Evolutionary conservation across 1,140 invertebrate species (phyloP).

Genomic region (Diorhabda carinulata): DNA sequence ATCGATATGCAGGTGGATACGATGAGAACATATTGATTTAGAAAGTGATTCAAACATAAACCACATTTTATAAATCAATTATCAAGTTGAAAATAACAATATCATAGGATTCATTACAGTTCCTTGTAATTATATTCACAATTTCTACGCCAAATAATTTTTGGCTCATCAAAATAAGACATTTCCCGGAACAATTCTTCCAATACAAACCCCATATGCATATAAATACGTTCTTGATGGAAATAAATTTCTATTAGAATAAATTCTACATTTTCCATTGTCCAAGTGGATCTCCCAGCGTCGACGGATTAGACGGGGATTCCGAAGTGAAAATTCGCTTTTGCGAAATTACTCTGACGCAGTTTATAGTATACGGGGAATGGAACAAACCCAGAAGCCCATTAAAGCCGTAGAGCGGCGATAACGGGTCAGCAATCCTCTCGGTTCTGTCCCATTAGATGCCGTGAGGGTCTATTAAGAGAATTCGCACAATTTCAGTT

Average conservation of each 20-base stretch:
- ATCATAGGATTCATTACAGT: too few relatives aligned
- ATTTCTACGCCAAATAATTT: not conserved
- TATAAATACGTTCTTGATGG: conserved; percentile 10
- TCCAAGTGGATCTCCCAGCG: conserved; percentile 12
- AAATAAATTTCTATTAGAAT: conserved; percentile 18
- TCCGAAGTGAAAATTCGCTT: conserved; percentile 35
- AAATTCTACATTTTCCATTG: conserved; percentile 18
- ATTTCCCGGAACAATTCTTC: not conserved
- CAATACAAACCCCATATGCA: conserved; percentile 9
- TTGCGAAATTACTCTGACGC: conserved; percentile 27
- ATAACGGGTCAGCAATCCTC: conserved; percentile 38
- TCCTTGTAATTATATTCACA: not conserved
- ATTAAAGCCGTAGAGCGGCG: conserved; percentile 32
- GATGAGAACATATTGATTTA: too few relatives aligned
- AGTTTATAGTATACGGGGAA: conserved; percentile 26
- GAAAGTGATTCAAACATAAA: too few relatives aligned
- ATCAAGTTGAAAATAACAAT: too few relatives aligned
- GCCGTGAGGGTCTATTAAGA: conserved; percentile 32
- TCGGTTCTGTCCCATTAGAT: conserved; percentile 34
- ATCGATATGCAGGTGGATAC: too few relatives aligned
- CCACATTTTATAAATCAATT: too few relatives aligned
- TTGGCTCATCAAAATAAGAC: not conserved
- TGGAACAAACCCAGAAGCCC: conserved; percentile 28
- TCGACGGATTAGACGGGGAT: conserved; percentile 29
- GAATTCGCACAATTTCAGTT: conserved; percentile 5